Evolutionary conservation across 2,113 vertebrate genomes (phyloP).

Genomic region (Sylvietta virens): DNA sequence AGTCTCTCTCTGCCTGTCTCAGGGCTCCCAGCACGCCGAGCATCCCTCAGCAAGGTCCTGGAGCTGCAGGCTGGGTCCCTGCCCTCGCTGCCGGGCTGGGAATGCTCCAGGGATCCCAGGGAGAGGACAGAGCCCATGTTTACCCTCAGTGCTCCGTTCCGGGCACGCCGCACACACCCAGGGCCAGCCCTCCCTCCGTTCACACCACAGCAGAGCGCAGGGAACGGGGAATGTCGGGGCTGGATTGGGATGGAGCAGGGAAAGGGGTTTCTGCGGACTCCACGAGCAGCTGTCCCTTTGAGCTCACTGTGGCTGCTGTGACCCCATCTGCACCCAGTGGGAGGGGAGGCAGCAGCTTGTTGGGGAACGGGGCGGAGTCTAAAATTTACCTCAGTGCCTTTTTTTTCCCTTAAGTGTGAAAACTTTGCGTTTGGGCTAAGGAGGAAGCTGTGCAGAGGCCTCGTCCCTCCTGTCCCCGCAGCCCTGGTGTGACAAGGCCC

Average conservation of each 20-base stretch:
- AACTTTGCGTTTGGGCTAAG: background rate
- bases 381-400: slow-evolving; percentile 74
- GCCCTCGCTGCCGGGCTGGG: background rate
- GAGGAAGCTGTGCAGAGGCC: background rate
- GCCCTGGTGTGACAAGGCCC: background rate
- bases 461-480: background rate
- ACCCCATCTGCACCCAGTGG: fast-evolving
- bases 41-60: background rate
- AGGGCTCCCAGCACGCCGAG: background rate
- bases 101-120: background rate
- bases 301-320: background rate
- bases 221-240: fast-evolving
- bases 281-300: fast-evolving
- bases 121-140: background rate
- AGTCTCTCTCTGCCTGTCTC: background rate
- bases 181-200: background rate
- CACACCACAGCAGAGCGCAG: background rate
- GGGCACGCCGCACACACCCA: background rate
- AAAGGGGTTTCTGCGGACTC: fast-evolving
- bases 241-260: background rate
- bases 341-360: background rate
- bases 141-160: background rate
- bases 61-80: background rate
- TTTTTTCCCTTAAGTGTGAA: background rate
- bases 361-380: background rate